phyloP scores from a whole-genome alignment of 2,797 vertebrate species.

The Poeciliopsis presidionis region DNA sequence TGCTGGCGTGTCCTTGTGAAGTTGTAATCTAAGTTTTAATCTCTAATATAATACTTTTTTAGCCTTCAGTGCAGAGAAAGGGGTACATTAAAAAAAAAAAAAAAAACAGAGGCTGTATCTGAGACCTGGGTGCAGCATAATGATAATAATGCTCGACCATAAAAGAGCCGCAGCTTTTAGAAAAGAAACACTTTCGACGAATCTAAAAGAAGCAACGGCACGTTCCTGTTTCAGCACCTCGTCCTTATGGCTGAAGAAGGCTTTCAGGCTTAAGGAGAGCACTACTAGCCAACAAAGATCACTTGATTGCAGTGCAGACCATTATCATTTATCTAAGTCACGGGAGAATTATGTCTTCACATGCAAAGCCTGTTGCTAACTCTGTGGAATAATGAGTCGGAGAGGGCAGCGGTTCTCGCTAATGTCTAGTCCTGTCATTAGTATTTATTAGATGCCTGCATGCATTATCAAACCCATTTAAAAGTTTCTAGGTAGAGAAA shows the following conservation, averaged over 20 bases:
- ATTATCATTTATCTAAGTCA: conserved; percentile 69
- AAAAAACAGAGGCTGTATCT: conserved; percentile 34
- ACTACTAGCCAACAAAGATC: conserved; percentile 49
- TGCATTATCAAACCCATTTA: conserved; percentile 68
- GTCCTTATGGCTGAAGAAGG: conserved; percentile 26
- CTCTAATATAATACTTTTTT: conserved; percentile 23
- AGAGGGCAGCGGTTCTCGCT: conserved; percentile 53
- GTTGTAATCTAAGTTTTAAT: conserved; percentile 50
- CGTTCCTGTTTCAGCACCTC: conserved; percentile 22
- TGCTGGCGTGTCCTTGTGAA: conserved; percentile 51
- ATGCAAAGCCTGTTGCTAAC: conserved; percentile 58
- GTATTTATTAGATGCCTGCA: conserved; percentile 69
- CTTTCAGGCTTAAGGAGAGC: conserved; percentile 36
- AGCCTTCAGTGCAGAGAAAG: conserved; percentile 18
- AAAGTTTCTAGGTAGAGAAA: conserved; percentile 61
- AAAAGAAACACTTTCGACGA: conserved; percentile 37
- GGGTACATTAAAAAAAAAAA: neutral
- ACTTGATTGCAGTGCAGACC: conserved; percentile 62
- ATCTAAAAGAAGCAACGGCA: conserved; percentile 28
- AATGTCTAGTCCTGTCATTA: conserved; percentile 71
- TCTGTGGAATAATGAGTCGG: conserved; percentile 64
- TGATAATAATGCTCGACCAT: conserved; percentile 45
- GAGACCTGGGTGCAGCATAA: conserved; percentile 13
- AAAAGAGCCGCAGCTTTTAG: conserved; percentile 46
- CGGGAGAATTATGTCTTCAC: conserved; percentile 56